Base-by-base conservation (phyloP, 2,113 vertebrate species). In the Procavia capensis region DNA sequence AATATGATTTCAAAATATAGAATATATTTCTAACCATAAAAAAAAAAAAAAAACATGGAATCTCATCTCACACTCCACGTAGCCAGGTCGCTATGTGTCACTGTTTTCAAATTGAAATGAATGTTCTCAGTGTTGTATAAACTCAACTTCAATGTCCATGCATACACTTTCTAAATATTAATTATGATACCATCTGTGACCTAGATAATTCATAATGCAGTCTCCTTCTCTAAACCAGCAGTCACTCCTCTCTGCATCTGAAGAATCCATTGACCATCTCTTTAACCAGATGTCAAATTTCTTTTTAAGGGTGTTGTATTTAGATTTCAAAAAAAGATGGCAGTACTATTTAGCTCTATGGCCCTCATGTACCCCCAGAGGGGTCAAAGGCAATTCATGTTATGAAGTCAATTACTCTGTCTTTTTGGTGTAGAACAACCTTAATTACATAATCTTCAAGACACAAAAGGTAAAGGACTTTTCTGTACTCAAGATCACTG, bases 31-130 rank as follows among this genome's bases (percentile, higher is more conserved):
- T 84, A 92, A 83, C 47, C 11, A 22, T 59, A 39, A 88, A 5
- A 57, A 95, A 89, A 45, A 39, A 88, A 5, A 57, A 95, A 89
- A 45, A 96, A n/a, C 22, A 36, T 0, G 45, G 68, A 92, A 79
- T 92, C 59, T 95, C 72, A 90, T 92, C 72, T 94, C 61, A 64
- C 54, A 76, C n/a, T 85, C 39, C 27, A 61, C 64, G 47, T 45
- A 81, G n/a, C 34, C 85, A 87, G 59, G 72, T 96, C 36, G 66
- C 90, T 76, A 22, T 50, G 36, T 86, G 88, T 29, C 82, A 59
- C 14, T 87, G 25, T 72, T 92, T 95, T 72, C 81, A 82, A 82
- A 90, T 88, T 66, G 66, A 90, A 95, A 85, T 85, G 64, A 96
- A 88, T 47, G 20, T 85, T 94, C 89, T 95, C 66, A 76, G 47